Percentiles rank a stretch among this genome's conserved stretches.
Conservation (phyloP, 2,113 vertebrate species). For the Anseranas semipalmata region DNA sequence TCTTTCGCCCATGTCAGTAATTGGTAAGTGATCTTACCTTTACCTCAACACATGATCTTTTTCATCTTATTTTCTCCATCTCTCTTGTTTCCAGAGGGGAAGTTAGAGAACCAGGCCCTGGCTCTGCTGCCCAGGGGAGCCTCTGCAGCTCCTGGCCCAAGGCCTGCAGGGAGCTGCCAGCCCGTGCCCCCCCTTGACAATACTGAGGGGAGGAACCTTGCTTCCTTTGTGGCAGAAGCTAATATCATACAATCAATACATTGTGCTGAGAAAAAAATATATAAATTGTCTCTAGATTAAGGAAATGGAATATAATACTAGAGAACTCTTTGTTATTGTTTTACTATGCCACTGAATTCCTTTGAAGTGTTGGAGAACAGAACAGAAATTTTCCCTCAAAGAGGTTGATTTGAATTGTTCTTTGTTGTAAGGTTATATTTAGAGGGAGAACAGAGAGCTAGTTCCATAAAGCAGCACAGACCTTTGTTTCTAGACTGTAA, state of each 20-base stretch:
- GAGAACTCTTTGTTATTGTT: neutral
- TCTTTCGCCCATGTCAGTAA: no score
- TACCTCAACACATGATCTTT: no score
- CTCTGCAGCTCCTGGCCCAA: rapidly evolving
- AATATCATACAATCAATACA: neutral
- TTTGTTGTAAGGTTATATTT: neutral
- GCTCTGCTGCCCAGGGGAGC: neutral
- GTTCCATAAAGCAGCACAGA: neutral
- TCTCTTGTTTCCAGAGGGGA: no score
- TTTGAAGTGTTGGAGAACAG: neutral
- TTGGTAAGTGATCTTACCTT: no score
- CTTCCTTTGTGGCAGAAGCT: neutral
- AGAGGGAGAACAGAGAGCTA: neutral
- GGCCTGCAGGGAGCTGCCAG: neutral
- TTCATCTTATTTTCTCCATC: no score
- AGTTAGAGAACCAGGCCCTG: neutral
- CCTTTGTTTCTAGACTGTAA: neutral
- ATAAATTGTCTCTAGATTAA: neutral
- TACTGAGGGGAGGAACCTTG: neutral
- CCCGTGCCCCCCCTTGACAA: neutral
- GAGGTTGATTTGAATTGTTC: neutral
- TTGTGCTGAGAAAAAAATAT: neutral
- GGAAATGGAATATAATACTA: neutral
- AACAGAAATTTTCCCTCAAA: neutral
- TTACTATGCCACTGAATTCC: neutral